phyloP scores from a whole-genome alignment of 53 echinoderm and acorn worm genomes.

The Glandiceps talaboti region DNA sequence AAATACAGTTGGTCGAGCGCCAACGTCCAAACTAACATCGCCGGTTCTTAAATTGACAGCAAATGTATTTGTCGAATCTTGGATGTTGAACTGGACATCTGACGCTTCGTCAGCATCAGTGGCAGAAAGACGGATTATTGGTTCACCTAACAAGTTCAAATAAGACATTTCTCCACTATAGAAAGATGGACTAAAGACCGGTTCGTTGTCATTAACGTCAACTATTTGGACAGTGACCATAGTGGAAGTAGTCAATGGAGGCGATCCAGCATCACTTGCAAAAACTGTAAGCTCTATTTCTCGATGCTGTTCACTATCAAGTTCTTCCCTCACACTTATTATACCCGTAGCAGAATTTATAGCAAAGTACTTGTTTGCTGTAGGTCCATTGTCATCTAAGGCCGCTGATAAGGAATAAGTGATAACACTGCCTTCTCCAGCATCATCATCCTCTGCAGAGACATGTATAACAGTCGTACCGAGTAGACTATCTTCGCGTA shows the following conservation, averaged over 20 bases:
- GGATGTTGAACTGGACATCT: neutral
- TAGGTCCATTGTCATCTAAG: neutral
- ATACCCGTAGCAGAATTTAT: constrained; percentile 22
- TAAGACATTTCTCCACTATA: neutral
- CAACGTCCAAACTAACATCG: neutral
- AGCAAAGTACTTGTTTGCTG: neutral
- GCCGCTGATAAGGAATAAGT: constrained; percentile 45
- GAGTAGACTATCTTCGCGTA: constrained; percentile 42
- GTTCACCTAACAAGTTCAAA: neutral
- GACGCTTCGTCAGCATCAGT: neutral
- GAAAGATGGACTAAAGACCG: constrained; percentile 30
- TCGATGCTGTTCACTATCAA: constrained; percentile 56
- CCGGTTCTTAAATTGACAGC: neutral
- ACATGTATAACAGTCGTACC: constrained; percentile 43
- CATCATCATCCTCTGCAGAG: constrained; percentile 59
- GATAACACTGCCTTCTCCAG: constrained; percentile 66
- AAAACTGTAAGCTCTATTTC: constrained; percentile 39
- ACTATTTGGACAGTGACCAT: constrained; percentile 35
- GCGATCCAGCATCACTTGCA: constrained; percentile 69
- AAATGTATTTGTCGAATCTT: neutral
- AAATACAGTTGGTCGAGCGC: neutral
- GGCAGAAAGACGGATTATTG: neutral
- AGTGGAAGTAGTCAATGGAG: constrained; percentile 35
- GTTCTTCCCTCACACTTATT: constrained; percentile 58
- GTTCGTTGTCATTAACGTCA: constrained; percentile 88